phyloP scores from a whole-genome alignment of 1,140 invertebrate species.

The Camponotus floridanus region DNA sequence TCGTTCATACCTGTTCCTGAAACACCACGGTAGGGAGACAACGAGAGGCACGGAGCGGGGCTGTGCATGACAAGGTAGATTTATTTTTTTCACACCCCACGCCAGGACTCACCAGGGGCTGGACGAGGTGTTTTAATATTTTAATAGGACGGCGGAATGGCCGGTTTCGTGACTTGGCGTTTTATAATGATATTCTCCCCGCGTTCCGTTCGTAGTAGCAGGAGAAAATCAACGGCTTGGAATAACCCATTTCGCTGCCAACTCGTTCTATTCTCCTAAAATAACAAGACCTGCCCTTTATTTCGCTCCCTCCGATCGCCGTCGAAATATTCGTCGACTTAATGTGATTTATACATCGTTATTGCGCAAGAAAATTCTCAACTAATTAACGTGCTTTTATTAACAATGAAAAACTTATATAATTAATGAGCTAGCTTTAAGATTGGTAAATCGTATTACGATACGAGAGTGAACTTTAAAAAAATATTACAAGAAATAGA shows the following conservation, averaged over 20 bases:
- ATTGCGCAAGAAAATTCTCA: constrained; percentile 51
- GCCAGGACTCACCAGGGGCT: constrained; percentile 79
- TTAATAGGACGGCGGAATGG: constrained; percentile 85
- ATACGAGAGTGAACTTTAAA: too few relatives aligned
- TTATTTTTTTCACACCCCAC: constrained; percentile 85
- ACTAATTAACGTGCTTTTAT: constrained; percentile 43
- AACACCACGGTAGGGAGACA: constrained; percentile 77
- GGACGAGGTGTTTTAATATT: constrained; percentile 86
- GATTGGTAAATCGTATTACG: constrained; percentile 9
- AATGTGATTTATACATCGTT: constrained; percentile 65
- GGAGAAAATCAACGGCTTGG: constrained; percentile 82
- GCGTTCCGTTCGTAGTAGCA: constrained; percentile 82
- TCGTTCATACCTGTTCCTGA: constrained; percentile 76
- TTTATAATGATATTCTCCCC: constrained; percentile 86
- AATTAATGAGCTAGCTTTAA: constrained; percentile 23
- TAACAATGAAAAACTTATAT: constrained; percentile 35
- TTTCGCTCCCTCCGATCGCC: constrained; percentile 63
- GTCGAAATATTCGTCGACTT: constrained; percentile 43
- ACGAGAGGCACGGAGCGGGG: constrained; percentile 78
- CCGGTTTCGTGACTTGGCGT: constrained; percentile 85
- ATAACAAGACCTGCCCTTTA: constrained; percentile 73
- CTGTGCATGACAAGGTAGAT: constrained; percentile 86
- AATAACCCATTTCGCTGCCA: constrained; percentile 81
- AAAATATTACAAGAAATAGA: background rate
- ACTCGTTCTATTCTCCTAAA: constrained; percentile 76